Conservation (phyloP, 2,888 invertebrate genomes). For the Nezara viridula region DNA sequence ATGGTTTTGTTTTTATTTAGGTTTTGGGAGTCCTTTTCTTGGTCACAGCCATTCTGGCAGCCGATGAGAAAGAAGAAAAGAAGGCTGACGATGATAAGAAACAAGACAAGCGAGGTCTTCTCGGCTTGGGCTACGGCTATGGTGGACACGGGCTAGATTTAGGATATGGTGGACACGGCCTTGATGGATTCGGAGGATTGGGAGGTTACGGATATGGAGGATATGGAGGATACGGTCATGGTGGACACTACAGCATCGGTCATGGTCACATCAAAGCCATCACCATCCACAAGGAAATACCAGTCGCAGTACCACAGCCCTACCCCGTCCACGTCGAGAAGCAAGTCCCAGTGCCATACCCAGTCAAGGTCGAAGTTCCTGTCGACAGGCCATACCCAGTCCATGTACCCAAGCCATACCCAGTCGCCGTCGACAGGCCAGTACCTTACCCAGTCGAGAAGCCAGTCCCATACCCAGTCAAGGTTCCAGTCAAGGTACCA, state of each 20-base stretch:
- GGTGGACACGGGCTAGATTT: constrained; percentile 66
- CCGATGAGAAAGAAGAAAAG: constrained; percentile 66
- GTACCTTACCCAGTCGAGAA: constrained; percentile 71
- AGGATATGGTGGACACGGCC: constrained; percentile 63
- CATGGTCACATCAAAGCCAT: constrained; percentile 67
- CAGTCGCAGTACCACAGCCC: constrained; percentile 72
- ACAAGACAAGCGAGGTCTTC: constrained; percentile 71
- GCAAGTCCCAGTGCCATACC: constrained; percentile 70
- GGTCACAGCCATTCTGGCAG: constrained; percentile 69
- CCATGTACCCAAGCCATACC: constrained; percentile 69
- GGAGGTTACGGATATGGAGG: constrained; percentile 62
- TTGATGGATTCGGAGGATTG: constrained; percentile 53
- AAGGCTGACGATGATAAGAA: constrained; percentile 64
- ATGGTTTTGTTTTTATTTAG: background rate
- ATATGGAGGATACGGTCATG: constrained; percentile 67
- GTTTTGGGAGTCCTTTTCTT: constrained; percentile 66
- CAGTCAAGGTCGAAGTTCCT: constrained; percentile 68
- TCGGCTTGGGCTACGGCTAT: constrained; percentile 68
- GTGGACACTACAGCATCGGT: constrained; percentile 64
- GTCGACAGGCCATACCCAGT: constrained; percentile 69
- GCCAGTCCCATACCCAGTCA: constrained; percentile 70
- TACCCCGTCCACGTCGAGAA: constrained; percentile 72
- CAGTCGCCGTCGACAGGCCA: constrained; percentile 70
- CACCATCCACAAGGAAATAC: constrained; percentile 70
- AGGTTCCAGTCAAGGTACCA: constrained; percentile 66